A percentile compares a stretch with the other conserved stretches of the same genome.
phyloP scores from a whole-genome alignment of 2,888 invertebrate genomes.

The Noctua janthe region DNA sequence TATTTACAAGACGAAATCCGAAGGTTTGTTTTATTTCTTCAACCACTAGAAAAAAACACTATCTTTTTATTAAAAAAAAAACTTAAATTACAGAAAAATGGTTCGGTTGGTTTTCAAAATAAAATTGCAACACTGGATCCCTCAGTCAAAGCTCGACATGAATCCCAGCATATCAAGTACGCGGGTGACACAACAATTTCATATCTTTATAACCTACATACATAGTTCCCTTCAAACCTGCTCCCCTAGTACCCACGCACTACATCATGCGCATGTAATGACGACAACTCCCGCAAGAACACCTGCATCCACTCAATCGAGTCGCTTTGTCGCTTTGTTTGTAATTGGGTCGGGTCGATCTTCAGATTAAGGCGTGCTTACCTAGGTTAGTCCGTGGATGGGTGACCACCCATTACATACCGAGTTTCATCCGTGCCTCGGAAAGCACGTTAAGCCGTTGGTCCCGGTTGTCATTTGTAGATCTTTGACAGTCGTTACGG shows the following conservation, averaged over 20 bases:
- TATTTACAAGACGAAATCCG: neutral
- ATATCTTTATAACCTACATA: constrained; percentile 1
- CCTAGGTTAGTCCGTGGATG: too few relatives aligned
- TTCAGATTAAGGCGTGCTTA: too few relatives aligned
- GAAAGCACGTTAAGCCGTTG: too few relatives aligned
- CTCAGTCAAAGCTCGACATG: neutral
- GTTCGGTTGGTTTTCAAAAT: neutral
- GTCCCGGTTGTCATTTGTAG: too few relatives aligned
- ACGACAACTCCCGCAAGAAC: constrained; percentile 38
- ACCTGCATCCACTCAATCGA: constrained; percentile 45
- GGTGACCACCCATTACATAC: too few relatives aligned
- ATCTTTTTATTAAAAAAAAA: neutral
- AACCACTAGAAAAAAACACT: too few relatives aligned
- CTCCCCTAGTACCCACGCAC: constrained; percentile 32
- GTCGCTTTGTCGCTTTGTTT: too few relatives aligned
- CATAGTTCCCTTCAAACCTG: constrained; percentile 7
- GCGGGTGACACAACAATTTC: neutral
- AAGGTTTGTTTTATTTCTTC: neutral
- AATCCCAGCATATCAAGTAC: neutral
- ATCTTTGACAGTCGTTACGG: too few relatives aligned
- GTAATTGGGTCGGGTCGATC: too few relatives aligned
- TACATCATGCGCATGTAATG: constrained; percentile 45
- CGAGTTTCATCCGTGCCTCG: too few relatives aligned
- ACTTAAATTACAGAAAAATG: neutral
- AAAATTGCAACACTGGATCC: neutral